These are phyloP conservation scores for Terebella lapidaria DNA, from an alignment of 2,888 invertebrate genomes.

Conservation along the genomic window DNA sequence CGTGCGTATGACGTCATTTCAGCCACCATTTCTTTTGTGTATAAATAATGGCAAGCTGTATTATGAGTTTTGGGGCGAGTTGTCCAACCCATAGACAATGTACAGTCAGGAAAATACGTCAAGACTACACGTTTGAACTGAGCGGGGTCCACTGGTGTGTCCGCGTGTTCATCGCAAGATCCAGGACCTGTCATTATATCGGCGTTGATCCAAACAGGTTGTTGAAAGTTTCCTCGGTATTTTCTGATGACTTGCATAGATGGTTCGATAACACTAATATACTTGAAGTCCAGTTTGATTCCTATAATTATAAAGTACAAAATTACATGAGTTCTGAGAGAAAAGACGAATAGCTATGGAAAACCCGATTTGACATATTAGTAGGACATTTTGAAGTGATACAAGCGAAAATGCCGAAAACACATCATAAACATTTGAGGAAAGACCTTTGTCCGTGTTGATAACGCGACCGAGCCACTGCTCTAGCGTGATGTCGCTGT, in stretches of 20 bases:
- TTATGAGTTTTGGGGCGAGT: conserved; percentile 57
- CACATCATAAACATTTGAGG: too few species aligned
- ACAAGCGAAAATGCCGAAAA: too few species aligned
- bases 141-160: conserved; percentile 62
- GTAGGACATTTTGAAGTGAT: too few species aligned
- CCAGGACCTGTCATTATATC: conserved; percentile 77
- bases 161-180: conserved; percentile 35
- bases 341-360: too few species aligned
- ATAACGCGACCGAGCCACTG: conserved; percentile 66
- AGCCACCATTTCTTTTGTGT: conserved; percentile 61
- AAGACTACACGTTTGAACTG: conserved; percentile 51
- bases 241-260: conserved; percentile 37
- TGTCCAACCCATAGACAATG: conserved; percentile 81
- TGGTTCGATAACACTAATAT: conserved; percentile 62
- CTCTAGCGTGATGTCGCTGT: conserved; percentile 71
- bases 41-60: too few species aligned
- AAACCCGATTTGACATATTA: too few species aligned
- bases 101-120: conserved; percentile 61
- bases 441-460: too few species aligned
- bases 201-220: conserved; percentile 80
- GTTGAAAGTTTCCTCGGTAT: conserved; percentile 17
- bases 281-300: conserved; percentile 82
- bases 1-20: conserved; percentile 41
- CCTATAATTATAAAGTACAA: too few species aligned
- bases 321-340: too few species aligned